Evolutionary conservation across 2,888 invertebrate genomes (phyloP).

Genomic region (Agrotis segetum): DNA sequence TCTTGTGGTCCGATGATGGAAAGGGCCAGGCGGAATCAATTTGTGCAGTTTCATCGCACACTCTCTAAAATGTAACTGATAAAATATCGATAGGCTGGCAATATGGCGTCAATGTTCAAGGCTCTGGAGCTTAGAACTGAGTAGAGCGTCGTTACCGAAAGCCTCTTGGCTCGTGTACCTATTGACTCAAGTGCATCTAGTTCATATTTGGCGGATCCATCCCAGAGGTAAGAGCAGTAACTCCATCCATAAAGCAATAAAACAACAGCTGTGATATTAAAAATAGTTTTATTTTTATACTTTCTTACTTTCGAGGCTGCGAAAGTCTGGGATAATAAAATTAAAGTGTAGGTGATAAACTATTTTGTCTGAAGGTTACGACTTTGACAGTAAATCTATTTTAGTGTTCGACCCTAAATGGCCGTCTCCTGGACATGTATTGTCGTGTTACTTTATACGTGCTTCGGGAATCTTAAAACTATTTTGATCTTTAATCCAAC

Average conservation of each 20-base stretch:
- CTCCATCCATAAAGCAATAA: constrained; percentile 30
- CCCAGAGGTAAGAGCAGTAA: no score
- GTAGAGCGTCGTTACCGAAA: no score
- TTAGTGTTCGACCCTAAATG: constrained; percentile 25
- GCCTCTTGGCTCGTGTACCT: no score
- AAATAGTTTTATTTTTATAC: constrained; percentile 42
- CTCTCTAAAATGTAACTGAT: no score
- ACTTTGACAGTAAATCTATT: constrained; percentile 30
- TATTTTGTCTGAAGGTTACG: constrained; percentile 31
- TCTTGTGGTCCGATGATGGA: no score
- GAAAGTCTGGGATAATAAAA: constrained; percentile 38
- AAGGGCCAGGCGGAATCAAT: no score
- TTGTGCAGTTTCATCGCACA: no score
- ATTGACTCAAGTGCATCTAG: no score
- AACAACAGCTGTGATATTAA: constrained; percentile 62
- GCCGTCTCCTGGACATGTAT: constrained; percentile 5
- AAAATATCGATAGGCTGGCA: no score
- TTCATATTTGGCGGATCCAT: no score
- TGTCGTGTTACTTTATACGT: constrained; percentile 21
- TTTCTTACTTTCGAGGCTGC: constrained; percentile 14
- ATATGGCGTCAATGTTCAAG: no score
- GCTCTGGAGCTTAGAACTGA: no score
- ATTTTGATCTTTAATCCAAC: neutral
- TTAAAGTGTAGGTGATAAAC: constrained; percentile 40
- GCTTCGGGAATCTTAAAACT: constrained; percentile 17